Conservation (phyloP, 2,888 invertebrate species). For the Myopa testacea region DNA sequence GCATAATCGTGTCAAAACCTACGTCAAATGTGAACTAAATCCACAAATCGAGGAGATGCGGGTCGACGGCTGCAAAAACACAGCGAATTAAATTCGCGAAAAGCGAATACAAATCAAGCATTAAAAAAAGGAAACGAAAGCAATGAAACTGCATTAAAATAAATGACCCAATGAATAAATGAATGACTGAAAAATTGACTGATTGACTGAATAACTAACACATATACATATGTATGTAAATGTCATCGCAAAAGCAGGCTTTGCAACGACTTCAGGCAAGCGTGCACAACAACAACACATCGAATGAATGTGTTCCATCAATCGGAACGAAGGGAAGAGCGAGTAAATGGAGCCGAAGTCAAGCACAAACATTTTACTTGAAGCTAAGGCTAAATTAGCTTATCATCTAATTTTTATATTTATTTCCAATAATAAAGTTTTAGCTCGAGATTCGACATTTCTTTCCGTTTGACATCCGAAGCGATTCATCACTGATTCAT, state of each 20-base stretch:
- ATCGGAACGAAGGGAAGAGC: conserved; percentile 9
- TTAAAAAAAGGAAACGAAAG: background rate
- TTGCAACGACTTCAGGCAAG: conserved; percentile 20
- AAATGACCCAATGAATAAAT: conserved; percentile 2
- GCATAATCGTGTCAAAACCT: conserved; percentile 31
- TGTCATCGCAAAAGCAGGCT: conserved; percentile 1
- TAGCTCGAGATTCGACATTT: too few species aligned
- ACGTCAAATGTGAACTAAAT: conserved; percentile 21
- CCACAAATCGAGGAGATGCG: background rate
- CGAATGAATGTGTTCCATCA: background rate
- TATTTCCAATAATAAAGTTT: too few species aligned
- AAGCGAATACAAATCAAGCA: background rate
- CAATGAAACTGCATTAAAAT: conserved; percentile 5
- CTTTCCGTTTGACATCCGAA: too few species aligned
- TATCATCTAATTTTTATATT: too few species aligned
- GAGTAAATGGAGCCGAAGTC: background rate
- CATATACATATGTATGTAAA: background rate
- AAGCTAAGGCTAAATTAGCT: too few species aligned
- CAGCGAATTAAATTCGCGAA: background rate
- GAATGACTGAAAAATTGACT: background rate
- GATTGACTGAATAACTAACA: background rate
- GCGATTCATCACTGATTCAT: too few species aligned
- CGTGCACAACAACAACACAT: conserved; percentile 7
- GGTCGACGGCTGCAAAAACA: background rate
- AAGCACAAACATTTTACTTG: background rate